Evolutionary conservation across 2,113 vertebrate genomes (phyloP).

Genomic region (Limanda limanda): DNA sequence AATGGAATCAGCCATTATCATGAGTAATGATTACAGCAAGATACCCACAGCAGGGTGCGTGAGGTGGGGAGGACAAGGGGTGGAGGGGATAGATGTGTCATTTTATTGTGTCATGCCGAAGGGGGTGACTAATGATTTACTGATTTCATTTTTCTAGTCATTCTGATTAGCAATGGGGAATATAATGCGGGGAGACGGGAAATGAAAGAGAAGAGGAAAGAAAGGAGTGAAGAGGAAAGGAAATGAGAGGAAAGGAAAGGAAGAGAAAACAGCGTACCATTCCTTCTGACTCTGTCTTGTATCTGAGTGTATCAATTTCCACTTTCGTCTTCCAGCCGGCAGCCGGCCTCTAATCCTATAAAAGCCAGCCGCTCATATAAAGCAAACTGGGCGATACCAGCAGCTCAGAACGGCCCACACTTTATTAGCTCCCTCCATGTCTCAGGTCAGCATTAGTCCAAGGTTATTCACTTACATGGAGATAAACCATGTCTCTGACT

Average conservation of each 20-base stretch:
- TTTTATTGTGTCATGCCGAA: constrained; percentile 68
- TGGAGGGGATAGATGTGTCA: constrained; percentile 57
- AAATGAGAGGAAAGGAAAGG: not conserved
- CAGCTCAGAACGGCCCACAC: constrained; percentile 14
- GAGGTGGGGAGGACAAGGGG: not conserved
- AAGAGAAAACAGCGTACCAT: not conserved
- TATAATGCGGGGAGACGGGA: constrained; percentile 68
- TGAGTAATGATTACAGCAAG: constrained; percentile 66
- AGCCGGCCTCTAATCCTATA: constrained; percentile 62
- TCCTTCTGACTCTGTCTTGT: constrained; percentile 34
- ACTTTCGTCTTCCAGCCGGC: constrained; percentile 27
- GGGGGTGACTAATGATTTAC: constrained; percentile 78
- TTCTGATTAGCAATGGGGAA: constrained; percentile 72
- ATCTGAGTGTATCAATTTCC: constrained; percentile 53
- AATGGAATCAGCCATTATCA: constrained; percentile 72
- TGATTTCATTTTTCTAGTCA: constrained; percentile 78
- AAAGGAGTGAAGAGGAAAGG: constrained; percentile 15
- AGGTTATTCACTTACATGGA: constrained; percentile 52
- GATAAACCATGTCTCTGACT: constrained; percentile 15
- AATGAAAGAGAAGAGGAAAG: constrained; percentile 47
- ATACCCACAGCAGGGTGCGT: constrained; percentile 60
- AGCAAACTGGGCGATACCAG: constrained; percentile 41
- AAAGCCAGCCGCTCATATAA: constrained; percentile 59
- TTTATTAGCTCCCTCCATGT: constrained; percentile 40
- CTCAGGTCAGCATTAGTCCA: constrained; percentile 52